phyloP scores from a whole-genome alignment of 2,888 invertebrate genomes.

The Timema cristinae region DNA sequence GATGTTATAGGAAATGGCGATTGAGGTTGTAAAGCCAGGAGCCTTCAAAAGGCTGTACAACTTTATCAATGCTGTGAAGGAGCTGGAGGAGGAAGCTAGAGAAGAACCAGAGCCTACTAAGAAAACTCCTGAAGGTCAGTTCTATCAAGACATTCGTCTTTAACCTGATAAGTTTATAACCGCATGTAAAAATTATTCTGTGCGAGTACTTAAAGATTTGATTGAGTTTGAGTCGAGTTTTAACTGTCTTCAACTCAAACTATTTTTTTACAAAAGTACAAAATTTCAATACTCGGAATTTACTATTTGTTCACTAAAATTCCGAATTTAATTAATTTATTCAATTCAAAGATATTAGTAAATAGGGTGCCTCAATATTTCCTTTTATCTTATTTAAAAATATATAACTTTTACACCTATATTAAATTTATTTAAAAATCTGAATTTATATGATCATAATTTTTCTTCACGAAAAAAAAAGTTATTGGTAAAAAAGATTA shows the following conservation, averaged over 20 bases:
- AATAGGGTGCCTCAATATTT: no score
- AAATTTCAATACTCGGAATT: neutral
- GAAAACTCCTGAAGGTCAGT: slow-evolving; percentile 69
- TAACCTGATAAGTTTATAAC: neutral
- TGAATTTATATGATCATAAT: no score
- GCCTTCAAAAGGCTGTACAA: slow-evolving; percentile 76
- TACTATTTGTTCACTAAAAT: neutral
- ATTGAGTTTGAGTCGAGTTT: neutral
- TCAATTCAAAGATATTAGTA: no score
- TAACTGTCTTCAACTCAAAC: neutral
- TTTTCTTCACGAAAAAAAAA: no score
- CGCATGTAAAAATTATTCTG: no score
- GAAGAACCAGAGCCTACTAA: slow-evolving; percentile 63
- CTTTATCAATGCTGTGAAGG: slow-evolving; percentile 86
- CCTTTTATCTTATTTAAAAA: no score
- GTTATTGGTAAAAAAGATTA: no score
- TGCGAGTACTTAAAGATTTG: neutral
- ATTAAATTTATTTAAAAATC: no score
- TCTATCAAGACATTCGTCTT: neutral
- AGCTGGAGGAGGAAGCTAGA: slow-evolving; percentile 76
- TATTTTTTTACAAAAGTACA: neutral
- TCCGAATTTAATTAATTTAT: no score
- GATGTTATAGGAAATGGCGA: slow-evolving; percentile 48
- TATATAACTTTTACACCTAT: no score
- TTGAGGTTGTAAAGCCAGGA: slow-evolving; percentile 61